These are phyloP conservation scores for Myotis davidii DNA, from an alignment of 2,113 vertebrate genomes.

Conservation along the genomic window DNA sequence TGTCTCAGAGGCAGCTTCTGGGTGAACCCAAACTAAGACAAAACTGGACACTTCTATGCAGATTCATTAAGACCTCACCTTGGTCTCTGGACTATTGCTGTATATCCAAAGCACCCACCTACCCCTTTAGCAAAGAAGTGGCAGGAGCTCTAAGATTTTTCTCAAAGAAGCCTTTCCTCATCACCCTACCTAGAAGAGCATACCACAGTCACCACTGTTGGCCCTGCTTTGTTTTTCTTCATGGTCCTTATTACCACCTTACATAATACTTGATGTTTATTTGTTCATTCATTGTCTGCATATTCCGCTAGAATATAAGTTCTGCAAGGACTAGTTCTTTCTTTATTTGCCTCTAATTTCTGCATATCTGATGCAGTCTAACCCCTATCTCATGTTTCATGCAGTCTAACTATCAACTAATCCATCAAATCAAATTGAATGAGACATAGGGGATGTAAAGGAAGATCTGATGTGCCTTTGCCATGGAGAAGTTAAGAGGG, in stretches of 20 bases:
- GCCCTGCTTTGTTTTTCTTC: not conserved
- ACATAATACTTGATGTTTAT: not conserved
- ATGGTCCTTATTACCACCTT: not conserved
- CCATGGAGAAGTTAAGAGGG: not conserved
- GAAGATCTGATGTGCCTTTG: not conserved
- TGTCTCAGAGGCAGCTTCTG: not conserved
- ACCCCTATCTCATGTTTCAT: not conserved
- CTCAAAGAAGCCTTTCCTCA: not conserved
- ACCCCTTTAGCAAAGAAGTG: not conserved
- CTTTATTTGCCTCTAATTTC: not conserved
- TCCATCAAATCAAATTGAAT: not conserved
- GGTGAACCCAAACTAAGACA: not conserved
- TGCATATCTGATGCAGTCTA: not conserved
- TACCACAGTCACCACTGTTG: not conserved
- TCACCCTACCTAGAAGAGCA: not conserved
- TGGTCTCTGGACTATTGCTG: not conserved
- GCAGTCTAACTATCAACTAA: not conserved
- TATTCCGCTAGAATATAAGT: not conserved
- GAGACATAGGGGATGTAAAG: not conserved
- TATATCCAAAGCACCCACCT: not conserved
- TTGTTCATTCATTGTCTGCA: not conserved
- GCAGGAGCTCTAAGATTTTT: not conserved
- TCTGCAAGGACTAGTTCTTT: not conserved
- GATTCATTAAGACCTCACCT: not conserved
- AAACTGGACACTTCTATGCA: not conserved